phyloP scores from a whole-genome alignment of 1,140 invertebrate species.

The Drosophila lacteicornis region DNA sequence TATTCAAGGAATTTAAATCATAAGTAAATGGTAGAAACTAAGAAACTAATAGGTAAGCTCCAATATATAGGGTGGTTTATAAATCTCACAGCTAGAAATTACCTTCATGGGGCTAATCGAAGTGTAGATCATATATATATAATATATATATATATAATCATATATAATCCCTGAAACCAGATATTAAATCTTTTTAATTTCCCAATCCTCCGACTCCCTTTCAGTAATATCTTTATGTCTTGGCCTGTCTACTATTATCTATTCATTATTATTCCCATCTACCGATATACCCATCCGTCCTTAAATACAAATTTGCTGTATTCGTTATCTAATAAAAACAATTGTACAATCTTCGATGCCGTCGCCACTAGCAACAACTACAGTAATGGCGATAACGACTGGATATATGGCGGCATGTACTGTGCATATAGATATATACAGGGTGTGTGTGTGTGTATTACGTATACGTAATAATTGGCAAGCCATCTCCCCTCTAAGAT shows the following conservation, averaged over 20 bases:
- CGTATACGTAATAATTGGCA: conserved; percentile 22
- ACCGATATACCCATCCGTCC: conserved; percentile 14
- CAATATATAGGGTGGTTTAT: too few species aligned
- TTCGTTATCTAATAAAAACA: conserved; percentile 74
- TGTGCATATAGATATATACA: conserved; percentile 33
- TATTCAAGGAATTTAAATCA: too few species aligned
- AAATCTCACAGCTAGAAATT: too few species aligned
- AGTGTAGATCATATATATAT: too few species aligned
- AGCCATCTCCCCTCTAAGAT: conserved; percentile 3
- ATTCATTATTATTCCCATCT: conserved; percentile 3
- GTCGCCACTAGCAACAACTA: conserved; percentile 25
- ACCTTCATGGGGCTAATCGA: too few species aligned
- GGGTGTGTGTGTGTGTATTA: background rate
- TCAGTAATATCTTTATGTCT: background rate
- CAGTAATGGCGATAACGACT: conserved; percentile 37
- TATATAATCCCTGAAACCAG: background rate
- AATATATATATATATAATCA: too few species aligned
- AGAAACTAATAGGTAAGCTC: too few species aligned
- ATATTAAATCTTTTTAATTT: background rate
- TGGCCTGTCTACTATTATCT: background rate
- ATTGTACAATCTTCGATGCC: conserved; percentile 64
- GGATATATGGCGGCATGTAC: conserved; percentile 33
- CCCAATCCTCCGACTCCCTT: background rate
- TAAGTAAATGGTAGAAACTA: too few species aligned
- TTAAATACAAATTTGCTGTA: conserved; percentile 55